Evolutionary conservation across 2,113 vertebrate species (phyloP), one percentile per base, ranked within the genome.

Genomic region (Dipodomys merriami): DNA sequence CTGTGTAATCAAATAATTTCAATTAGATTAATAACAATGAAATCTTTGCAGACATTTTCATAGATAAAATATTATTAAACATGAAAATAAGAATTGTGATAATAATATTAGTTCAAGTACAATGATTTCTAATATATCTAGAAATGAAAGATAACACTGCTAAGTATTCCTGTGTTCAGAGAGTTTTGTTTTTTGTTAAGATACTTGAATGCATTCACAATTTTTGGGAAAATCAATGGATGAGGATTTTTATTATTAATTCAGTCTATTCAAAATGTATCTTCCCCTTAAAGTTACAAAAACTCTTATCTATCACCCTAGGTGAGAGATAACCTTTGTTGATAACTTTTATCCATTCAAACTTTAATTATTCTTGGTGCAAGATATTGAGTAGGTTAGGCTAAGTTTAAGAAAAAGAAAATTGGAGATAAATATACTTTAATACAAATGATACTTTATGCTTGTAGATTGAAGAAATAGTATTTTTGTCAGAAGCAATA

Each of bases 51-150:
- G 79, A 62, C 2, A 3, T 88, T 93, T 94, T 88, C 76, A 91
- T 71, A 93, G 78, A 84, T 81, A 92, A 72, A 87, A 93, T 91
- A 91, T 82, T 95, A 95, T 87, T 93, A 95, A 86, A 89, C 49
- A 76, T 86, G 74, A 94, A 33, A 83, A 82, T 62, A 92, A 16
- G 1, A 53, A 91, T 65, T 90, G 86, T 53, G 85, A 78, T 92
- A 92, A 72, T 86, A 92, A 72, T 86, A 53, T 2, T 79, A 90
- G 77, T 93, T 88, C 79, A 90, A 87, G 49, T 78, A 93, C 39
- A 35, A 19, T 73, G 73, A 39, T 88, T 93, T 88, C 67, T 91
- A 90, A 77, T 81, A 86, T 29, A 80, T 22, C 35, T 92, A 57
- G 91, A 92, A 95, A 93, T 64, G 53, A 85, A 90, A 13, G 29